Conservation (phyloP, 2,888 invertebrate genomes). For the Mamestra brassicae region DNA sequence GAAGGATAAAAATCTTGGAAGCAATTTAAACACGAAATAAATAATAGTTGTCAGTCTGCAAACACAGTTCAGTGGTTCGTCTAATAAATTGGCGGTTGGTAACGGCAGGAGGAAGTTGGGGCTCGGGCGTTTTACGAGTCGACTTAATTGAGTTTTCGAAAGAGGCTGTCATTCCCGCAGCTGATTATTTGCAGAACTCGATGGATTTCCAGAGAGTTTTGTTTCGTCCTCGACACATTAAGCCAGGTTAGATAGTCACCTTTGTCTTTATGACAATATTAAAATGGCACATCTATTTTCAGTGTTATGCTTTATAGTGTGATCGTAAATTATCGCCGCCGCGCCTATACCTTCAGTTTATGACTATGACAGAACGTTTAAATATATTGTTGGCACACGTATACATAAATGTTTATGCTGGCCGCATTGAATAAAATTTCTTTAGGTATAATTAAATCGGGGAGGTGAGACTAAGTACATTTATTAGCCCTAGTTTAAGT, state of each 20-base stretch:
- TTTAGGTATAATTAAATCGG: slow-evolving; percentile 36
- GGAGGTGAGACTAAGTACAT: slow-evolving; percentile 27
- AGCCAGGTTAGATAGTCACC: slow-evolving; percentile 44
- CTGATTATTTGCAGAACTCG: slow-evolving; percentile 60
- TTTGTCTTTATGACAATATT: slow-evolving; percentile 73
- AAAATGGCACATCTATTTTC: slow-evolving; percentile 74
- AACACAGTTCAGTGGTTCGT: slow-evolving; percentile 71
- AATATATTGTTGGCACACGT: slow-evolving; percentile 68
- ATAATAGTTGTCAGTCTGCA: slow-evolving; percentile 58
- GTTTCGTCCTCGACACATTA: slow-evolving; percentile 28
- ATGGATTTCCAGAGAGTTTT: slow-evolving; percentile 33
- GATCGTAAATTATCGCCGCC: slow-evolving; percentile 75
- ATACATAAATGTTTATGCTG: slow-evolving; percentile 47
- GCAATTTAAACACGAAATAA: slow-evolving; percentile 41
- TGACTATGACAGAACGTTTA: slow-evolving; percentile 69
- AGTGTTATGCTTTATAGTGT: slow-evolving; percentile 68
- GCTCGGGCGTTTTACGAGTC: slow-evolving; percentile 73
- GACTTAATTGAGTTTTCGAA: slow-evolving; percentile 78
- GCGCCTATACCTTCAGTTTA: slow-evolving; percentile 71
- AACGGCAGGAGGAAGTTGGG: slow-evolving; percentile 64
- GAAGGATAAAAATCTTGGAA: slow-evolving; percentile 24
- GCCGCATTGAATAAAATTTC: slow-evolving; percentile 16
- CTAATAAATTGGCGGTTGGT: slow-evolving; percentile 75
- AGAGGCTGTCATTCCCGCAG: slow-evolving; percentile 66
- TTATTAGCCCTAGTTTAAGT: slow-evolving; percentile 35